Evolutionary conservation across 2,888 invertebrate species (phyloP), one percentile per base, ranked within the genome.

Genomic region (Stegana nigrithorax): DNA sequence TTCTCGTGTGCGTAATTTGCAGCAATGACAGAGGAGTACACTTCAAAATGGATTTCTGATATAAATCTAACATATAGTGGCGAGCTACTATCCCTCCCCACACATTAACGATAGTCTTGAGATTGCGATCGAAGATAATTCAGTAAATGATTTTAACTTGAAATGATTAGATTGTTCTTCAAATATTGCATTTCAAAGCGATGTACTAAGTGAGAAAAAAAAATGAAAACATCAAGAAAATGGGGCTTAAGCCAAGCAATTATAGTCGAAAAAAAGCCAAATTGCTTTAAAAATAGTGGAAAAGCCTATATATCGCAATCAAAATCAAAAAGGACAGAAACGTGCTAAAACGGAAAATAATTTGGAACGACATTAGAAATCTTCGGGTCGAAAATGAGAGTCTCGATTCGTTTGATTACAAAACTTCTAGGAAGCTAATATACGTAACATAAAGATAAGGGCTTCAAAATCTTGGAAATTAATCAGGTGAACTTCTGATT

Each of bases 301-400:
- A 6, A 44, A 44, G 17, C 44, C 19, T 2, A 44, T 14, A 17
- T 44, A 44, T 44, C 44, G 44, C n/a, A 2, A 44, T 44, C 2
- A 12, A 44, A 4, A 17, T 7, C 6, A 17, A 44, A 44, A 44
- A 44, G 1, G 14, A n/a, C 8, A 2, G 17, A 4, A 8, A 17
- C 51, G 44, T 17, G 44, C 19, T 45, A 45, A 45, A 45, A 45
- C 19, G 21, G 53, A 61, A 55, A 61, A 21, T 55, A 19, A 45
- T 62, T 51, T 62, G 53, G 27, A 42, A 29, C 21, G 42, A 53
- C 27, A 42, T 42, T 50, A 42, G 42, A 51, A 36, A 42, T 42
- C 39, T 60, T 10, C 45, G 27, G 23, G 29, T 47, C 55, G 29
- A 47, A 64, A 39, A 12, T n/a, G 39, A 39, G 39, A 39, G 39